Percentiles rank a stretch among this genome's conserved stretches.
Conservation (phyloP, 2,888 invertebrate species). For the Sphaeridia pumilis region DNA sequence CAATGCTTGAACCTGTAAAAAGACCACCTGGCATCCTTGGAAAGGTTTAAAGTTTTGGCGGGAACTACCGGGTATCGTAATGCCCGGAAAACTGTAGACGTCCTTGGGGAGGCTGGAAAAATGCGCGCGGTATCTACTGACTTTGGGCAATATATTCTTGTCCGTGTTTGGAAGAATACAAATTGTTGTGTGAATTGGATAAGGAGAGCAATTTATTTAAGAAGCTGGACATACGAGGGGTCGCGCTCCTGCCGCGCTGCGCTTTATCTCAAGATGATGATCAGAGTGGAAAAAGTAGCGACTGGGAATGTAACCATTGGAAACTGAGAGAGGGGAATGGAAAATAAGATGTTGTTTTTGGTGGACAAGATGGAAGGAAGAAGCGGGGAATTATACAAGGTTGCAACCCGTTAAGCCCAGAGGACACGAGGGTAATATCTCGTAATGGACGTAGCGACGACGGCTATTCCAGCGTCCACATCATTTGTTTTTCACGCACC, state of each 20-base stretch:
- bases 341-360: neutral
- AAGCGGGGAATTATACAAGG: neutral
- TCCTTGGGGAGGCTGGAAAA: neutral
- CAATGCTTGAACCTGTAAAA: too few relatives aligned
- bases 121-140: too few relatives aligned
- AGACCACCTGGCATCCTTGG: too few relatives aligned
- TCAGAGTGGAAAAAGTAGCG: too few relatives aligned
- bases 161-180: conserved; percentile 10
- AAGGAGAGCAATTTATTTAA: conserved; percentile 24
- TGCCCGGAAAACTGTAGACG: neutral
- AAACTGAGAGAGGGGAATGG: neutral
- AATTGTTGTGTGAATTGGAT: conserved; percentile 26
- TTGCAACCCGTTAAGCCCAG: conserved; percentile 25
- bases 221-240: conserved; percentile 13
- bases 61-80: too few relatives aligned
- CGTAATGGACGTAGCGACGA: conserved; percentile 25
- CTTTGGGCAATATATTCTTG: neutral
- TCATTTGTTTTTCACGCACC: conserved; percentile 24
- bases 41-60: too few relatives aligned
- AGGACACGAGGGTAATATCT: conserved; percentile 21
- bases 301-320: too few relatives aligned
- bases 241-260: conserved; percentile 6
- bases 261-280: too few relatives aligned
- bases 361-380: neutral
- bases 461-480: conserved; percentile 19